Evolutionary conservation across 2,797 vertebrate species (phyloP).

Genomic region (Cuniculus paca): DNA sequence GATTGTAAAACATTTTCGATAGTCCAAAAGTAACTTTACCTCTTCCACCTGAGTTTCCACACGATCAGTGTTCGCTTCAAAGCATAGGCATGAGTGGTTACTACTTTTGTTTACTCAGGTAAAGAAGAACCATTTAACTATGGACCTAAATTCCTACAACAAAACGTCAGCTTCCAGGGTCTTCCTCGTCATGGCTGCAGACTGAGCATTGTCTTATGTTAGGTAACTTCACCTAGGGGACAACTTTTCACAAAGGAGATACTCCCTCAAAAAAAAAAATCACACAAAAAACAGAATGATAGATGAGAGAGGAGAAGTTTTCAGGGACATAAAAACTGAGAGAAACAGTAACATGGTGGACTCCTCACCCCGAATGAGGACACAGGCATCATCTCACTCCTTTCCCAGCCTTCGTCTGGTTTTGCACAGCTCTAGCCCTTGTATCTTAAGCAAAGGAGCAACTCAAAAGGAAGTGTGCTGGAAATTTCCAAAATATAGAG

Average conservation of each 20-base stretch:
- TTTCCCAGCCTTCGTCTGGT: slow-evolving; percentile 35
- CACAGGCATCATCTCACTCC: not conserved
- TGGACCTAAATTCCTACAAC: not conserved
- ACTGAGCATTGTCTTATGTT: not conserved
- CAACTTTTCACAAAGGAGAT: not conserved
- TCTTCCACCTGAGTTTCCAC: not conserved
- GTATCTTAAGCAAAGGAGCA: slow-evolving; percentile 81
- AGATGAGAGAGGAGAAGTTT: not conserved
- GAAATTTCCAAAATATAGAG: slow-evolving; percentile 88
- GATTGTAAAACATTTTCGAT: slow-evolving; percentile 10
- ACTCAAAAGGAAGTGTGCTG: slow-evolving; percentile 84
- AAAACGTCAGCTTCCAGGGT: not conserved
- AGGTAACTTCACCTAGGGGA: not conserved
- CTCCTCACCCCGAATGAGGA: not conserved
- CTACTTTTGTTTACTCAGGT: not conserved
- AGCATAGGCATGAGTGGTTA: not conserved
- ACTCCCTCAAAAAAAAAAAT: not conserved
- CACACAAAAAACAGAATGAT: not conserved
- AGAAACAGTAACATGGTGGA: not conserved
- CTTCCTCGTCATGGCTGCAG: not conserved
- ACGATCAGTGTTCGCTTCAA: not conserved
- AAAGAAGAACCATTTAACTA: not conserved
- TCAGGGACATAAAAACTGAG: not conserved
- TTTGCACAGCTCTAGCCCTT: slow-evolving; percentile 6
- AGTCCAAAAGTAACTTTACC: slow-evolving; percentile 15